These are phyloP conservation scores for Conops quadrifasciatus DNA, from an alignment of 2,888 invertebrate species.

Conservation along the genomic window DNA sequence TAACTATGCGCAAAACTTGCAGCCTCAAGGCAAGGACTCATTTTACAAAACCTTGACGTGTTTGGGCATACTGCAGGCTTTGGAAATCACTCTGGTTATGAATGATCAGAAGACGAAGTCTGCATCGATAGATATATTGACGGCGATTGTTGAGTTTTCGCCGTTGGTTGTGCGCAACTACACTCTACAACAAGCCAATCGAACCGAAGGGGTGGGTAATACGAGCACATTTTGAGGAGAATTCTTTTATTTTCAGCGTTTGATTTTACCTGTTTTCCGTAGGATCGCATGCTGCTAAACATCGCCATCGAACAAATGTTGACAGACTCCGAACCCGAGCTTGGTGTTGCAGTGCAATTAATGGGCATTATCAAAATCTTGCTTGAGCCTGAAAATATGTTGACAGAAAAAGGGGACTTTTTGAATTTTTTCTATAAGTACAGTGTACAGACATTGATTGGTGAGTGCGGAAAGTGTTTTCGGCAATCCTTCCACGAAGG, in stretches of 20 bases:
- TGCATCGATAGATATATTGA: conserved; percentile 97
- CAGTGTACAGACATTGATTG: conserved; percentile 94
- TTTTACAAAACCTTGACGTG: conserved; percentile 95
- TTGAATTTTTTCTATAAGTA: conserved; percentile 98
- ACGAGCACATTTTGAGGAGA: conserved; percentile 34
- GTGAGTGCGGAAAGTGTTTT: conserved; percentile 67
- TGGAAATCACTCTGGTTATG: conserved; percentile 90
- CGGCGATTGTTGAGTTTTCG: conserved; percentile 97
- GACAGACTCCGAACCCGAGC: conserved; percentile 94
- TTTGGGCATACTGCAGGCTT: conserved; percentile 85
- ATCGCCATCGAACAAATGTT: conserved; percentile 99
- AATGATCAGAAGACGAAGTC: conserved; percentile 94
- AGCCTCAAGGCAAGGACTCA: conserved; percentile 95
- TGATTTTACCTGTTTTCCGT: conserved; percentile 11
- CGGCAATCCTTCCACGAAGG: too few relatives aligned
- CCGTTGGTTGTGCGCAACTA: conserved; percentile 97
- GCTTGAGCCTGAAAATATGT: conserved; percentile 98
- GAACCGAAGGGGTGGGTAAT: conserved; percentile 81
- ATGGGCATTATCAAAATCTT: conserved; percentile 93
- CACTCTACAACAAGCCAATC: conserved; percentile 88
- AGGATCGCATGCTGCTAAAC: conserved; percentile 94
- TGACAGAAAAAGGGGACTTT: conserved; percentile 98
- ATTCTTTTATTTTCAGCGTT: conserved; percentile 14
- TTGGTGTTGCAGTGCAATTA: conserved; percentile 96
- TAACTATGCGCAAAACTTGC: conserved; percentile 97